Evolutionary conservation across 1,140 invertebrate genomes (phyloP).

Genomic region (Atta colombica): DNA sequence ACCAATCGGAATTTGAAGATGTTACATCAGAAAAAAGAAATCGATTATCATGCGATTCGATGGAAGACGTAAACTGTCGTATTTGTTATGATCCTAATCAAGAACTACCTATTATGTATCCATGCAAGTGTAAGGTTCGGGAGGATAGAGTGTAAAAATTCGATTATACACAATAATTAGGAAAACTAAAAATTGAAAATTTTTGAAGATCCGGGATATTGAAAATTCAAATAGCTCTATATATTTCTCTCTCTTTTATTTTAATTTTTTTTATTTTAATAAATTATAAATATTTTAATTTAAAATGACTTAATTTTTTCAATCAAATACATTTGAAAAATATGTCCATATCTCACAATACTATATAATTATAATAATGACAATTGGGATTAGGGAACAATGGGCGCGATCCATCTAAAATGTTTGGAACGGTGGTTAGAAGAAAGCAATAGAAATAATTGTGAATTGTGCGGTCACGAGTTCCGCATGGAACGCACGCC

Average conservation of each 20-base stretch:
- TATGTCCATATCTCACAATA: neutral
- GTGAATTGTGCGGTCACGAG: constrained; percentile 83
- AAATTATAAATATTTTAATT: constrained; percentile 21
- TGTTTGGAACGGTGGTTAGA: constrained; percentile 88
- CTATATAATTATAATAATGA: constrained; percentile 11
- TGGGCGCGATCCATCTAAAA: constrained; percentile 87
- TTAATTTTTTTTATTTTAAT: constrained; percentile 36
- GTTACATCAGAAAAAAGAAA: constrained; percentile 40
- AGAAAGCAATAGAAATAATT: constrained; percentile 82
- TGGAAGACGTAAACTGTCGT: constrained; percentile 76
- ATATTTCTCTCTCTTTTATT: constrained; percentile 2
- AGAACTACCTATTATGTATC: constrained; percentile 74
- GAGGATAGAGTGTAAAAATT: constrained; percentile 26
- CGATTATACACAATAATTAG: neutral
- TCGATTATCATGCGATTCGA: constrained; percentile 61
- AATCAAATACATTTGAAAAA: neutral
- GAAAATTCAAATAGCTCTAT: neutral
- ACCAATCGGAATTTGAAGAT: constrained; percentile 9
- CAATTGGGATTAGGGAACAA: constrained; percentile 83
- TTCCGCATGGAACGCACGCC: constrained; percentile 79
- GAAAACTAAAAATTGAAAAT: neutral
- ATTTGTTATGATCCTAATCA: constrained; percentile 80
- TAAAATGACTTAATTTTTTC: constrained; percentile 15
- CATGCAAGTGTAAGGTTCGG: constrained; percentile 81
- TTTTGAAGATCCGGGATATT: neutral